phyloP scores from a whole-genome alignment of 2,113 vertebrate species.

The Scatophagus argus region DNA sequence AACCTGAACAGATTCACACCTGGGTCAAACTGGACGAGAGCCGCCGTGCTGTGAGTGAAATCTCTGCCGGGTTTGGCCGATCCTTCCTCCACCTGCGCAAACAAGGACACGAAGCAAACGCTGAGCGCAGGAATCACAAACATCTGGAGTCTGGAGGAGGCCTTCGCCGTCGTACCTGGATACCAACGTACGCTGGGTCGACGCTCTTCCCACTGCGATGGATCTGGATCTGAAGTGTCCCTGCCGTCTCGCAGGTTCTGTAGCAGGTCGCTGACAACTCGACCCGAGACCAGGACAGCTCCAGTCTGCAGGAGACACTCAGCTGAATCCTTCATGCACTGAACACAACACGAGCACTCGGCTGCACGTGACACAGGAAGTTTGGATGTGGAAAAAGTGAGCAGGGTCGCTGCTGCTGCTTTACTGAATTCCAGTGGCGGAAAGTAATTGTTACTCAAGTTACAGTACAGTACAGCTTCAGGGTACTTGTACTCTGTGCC shows the following conservation, averaged over 20 bases:
- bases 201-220: conserved; percentile 73
- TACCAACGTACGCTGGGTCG: conserved; percentile 81
- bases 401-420: too few species aligned
- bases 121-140: not conserved
- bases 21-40: conserved; percentile 84
- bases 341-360: not conserved
- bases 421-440: too few species aligned
- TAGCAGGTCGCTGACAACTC: conserved; percentile 80
- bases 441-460: too few species aligned
- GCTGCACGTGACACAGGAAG: too few species aligned
- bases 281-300: conserved; percentile 79
- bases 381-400: too few species aligned
- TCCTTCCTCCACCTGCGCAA: conserved; percentile 79
- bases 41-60: conserved; percentile 80
- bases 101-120: not conserved
- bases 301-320: conserved; percentile 75
- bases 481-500: too few species aligned
- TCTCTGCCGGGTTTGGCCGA: conserved; percentile 78
- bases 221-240: conserved; percentile 82
- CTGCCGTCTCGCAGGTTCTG: conserved; percentile 77
- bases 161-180: conserved; percentile 64
- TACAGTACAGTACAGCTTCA: too few species aligned
- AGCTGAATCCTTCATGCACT: not conserved
- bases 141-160: not conserved
- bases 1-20: conserved; percentile 63